A percentile compares a stretch with the other conserved stretches of the same genome.
Conservation (phyloP, 2,113 vertebrate species). For the Ailuropoda melanoleuca region DNA sequence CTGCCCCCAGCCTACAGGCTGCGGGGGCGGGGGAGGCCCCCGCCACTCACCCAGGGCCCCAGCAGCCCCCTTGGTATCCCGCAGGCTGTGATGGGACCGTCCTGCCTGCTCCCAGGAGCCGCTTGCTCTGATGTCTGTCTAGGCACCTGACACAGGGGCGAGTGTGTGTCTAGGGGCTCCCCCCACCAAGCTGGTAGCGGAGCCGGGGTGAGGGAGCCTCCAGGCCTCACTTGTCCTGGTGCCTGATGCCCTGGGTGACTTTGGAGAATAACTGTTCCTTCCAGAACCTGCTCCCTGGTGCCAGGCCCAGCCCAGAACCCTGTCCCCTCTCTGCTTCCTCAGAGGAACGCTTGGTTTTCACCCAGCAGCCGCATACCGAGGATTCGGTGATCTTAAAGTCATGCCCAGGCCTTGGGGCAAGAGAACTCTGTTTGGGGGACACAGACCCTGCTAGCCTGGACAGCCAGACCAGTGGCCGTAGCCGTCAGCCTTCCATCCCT, state of each 20-base stretch:
- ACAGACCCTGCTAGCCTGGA: neutral
- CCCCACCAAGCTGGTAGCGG: neutral
- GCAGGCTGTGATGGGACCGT: accelerated
- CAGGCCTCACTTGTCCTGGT: neutral
- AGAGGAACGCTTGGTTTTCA: neutral
- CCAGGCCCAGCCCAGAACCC: neutral
- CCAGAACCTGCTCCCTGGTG: neutral
- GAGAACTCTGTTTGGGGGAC: neutral
- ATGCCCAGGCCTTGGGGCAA: neutral
- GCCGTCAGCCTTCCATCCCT: accelerated
- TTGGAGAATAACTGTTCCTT: neutral
- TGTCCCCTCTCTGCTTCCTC: neutral
- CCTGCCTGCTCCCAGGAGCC: neutral
- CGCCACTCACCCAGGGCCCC: too few relatives aligned
- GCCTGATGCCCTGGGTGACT: neutral
- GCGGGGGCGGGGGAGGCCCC: too few relatives aligned
- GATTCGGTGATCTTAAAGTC: neutral
- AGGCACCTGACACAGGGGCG: neutral
- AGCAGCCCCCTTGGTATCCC: neutral
- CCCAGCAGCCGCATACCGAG: neutral
- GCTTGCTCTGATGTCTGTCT: neutral
- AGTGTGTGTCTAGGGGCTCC: neutral
- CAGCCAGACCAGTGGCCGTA: neutral
- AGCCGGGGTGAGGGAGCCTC: accelerated
- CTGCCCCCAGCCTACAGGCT: accelerated